Conservation (phyloP, 2,113 vertebrate species). For the Oncorhynchus masou region DNA sequence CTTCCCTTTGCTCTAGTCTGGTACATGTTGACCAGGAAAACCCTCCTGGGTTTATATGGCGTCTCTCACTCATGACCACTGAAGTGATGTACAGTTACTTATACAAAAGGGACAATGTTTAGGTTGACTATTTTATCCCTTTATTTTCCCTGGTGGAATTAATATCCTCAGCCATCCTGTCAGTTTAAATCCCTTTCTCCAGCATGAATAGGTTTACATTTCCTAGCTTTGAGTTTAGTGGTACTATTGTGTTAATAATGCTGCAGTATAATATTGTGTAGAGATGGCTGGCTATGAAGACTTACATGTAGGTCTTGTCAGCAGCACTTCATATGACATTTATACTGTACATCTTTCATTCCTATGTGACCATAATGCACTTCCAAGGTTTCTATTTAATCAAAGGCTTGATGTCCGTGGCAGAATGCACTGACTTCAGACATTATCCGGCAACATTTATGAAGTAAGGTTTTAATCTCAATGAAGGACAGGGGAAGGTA, state of each 20-base stretch:
- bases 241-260: not conserved
- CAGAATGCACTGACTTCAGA: slow-evolving; percentile 28
- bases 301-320: slow-evolving; percentile 6
- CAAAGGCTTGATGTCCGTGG: slow-evolving; percentile 7
- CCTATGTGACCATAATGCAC: slow-evolving; percentile 40
- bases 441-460: not conserved
- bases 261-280: slow-evolving; percentile 7
- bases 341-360: slow-evolving; percentile 13
- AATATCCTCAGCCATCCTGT: slow-evolving; percentile 10
- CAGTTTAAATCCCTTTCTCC: slow-evolving; percentile 1
- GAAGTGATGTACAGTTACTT: slow-evolving; percentile 9
- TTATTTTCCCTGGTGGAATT: slow-evolving; percentile 8
- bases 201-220: slow-evolving; percentile 30
- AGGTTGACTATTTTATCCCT: not conserved
- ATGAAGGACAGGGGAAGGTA: slow-evolving; percentile 1
- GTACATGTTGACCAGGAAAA: not conserved
- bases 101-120: slow-evolving; percentile 30
- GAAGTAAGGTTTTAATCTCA: not conserved
- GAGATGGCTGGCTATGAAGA: slow-evolving; percentile 14
- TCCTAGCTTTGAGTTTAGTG: slow-evolving; percentile 14
- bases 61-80: not conserved
- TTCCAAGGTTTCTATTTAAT: slow-evolving; percentile 25
- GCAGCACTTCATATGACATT: slow-evolving; percentile 15
- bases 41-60: not conserved
- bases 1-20: slow-evolving; percentile 4